Evolutionary conservation across 1,140 invertebrate genomes (phyloP).

Genomic region (Musca vetustissima): DNA sequence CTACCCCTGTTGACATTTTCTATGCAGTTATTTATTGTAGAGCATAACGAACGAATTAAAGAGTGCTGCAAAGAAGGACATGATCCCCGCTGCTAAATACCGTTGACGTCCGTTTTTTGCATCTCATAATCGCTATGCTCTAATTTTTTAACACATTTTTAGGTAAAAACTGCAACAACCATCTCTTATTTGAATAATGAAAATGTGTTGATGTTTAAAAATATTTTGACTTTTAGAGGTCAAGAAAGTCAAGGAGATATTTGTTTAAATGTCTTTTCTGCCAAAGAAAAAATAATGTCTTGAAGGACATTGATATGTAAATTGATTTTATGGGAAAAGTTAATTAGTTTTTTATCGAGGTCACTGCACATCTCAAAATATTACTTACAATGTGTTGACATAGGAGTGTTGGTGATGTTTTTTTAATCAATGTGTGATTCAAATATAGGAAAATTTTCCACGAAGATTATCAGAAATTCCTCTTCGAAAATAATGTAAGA

Average conservation of each 20-base stretch:
- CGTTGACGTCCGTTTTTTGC: background rate
- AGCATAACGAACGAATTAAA: background rate
- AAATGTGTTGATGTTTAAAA: background rate
- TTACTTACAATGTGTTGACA: background rate
- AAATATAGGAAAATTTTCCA: too few species aligned
- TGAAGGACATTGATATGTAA: background rate
- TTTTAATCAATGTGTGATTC: too few species aligned
- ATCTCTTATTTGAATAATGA: too few species aligned
- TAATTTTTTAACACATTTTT: slow-evolving; percentile 3
- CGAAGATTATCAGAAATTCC: too few species aligned
- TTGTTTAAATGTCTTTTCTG: background rate
- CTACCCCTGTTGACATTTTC: background rate
- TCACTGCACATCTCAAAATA: background rate
- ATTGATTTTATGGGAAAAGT: background rate
- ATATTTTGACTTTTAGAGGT: slow-evolving; percentile 20
- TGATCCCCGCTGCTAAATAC: background rate
- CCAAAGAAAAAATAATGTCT: background rate
- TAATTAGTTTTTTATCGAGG: background rate
- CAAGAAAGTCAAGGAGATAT: background rate
- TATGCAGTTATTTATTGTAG: slow-evolving; percentile 19
- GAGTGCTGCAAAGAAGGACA: too few species aligned
- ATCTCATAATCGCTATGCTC: background rate
- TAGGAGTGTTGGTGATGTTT: too few species aligned
- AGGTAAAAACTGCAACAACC: background rate
- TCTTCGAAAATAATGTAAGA: too few species aligned